Evolutionary conservation across 2,888 invertebrate species (phyloP), one percentile per base, ranked within the genome.

Genomic region (Plagiodera versicolora): DNA sequence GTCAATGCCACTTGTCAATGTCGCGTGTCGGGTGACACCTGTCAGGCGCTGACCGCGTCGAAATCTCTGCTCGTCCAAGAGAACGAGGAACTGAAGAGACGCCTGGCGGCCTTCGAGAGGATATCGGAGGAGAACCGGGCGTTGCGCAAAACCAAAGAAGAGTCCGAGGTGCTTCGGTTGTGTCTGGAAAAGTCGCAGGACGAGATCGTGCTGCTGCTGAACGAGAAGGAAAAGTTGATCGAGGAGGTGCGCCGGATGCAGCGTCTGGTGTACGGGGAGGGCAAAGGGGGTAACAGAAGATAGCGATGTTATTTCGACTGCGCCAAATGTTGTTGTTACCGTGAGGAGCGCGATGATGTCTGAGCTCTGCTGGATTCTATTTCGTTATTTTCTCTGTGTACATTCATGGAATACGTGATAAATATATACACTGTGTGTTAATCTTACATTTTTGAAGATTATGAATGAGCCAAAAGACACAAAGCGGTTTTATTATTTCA

Each of bases 221-320:
- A 88, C 24, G 92, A 93, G 73, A 93, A 92, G 73, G 86, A 86
- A 68, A 85, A 86, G 50, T 80, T 93, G 51, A 77, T 92, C 65
- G 89, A 92, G 62, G 86, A 88, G 39, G 83, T 92, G 65, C 84
- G 86, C 39, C 81, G 84, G 19, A 78, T 92, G 66, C 90, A 90
- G 82, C 89, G 80, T 66, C 83, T 83, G 66, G 68, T 79, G 39
- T 71, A 77, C 48, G 76, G 71, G 11, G 79, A 77, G 53, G 52
- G 64, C 32, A 70, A 77, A 54, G 75, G 76, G 63, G 83, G 69
- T 69, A 85, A 68, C 69, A 85, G 84, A 68, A 88, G 87, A 86
- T 88, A 88, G 86, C 87, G 87, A 74, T 84, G 87, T 78, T 88
- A 87, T 78, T 87, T 88, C 77, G 86, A 87, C 79, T 88, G 87